Base-by-base conservation (phyloP, 1,140 invertebrate genomes). In the Aphidius ervi region DNA sequence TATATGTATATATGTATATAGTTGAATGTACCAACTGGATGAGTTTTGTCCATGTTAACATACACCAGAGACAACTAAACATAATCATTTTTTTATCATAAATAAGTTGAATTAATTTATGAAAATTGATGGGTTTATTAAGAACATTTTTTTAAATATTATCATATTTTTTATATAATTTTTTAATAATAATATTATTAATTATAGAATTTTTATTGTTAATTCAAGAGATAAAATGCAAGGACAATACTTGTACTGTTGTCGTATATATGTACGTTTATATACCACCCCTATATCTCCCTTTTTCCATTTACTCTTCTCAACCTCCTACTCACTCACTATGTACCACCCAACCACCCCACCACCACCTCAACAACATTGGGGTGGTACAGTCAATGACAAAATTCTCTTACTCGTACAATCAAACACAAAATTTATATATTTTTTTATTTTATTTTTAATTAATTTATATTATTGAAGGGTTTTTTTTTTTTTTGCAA, bases 271-370 rank as follows among this genome's bases (percentile, higher is more conserved):
- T 80, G 79, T 75, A 77, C 74, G 76, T 79, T 79, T 76, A 80
- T 80, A 79, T 80, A 80, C 78, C 78, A 79, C 78, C 78, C 78
- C 77, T 78, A 78, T 74, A 74, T 70, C 69, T 69, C 70, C 71
- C 70, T 43, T 39, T 43, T 48, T 47, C 45, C 9, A 7, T 10
- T 20, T 42, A n/a, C 42, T 56, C 54, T 23, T 23, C 46, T 41
- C 6, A 5, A 20, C 42, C 46, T 50, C 47, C 7, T n/a, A 7
- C 47, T 39, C 31, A 5, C 52, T 45, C 53, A 39, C 47, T 54
- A 20, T 31, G 4, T 31, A 31, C 23, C 23, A 31, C 23, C 23
- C 16, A 16, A 16, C 23, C 23, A 31, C 4, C 52, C 9, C 40
- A 54, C 57, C 40, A 54, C 57, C 57, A 42, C 16, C 60, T 46